Evolutionary conservation across 2,888 invertebrate genomes (phyloP), one percentile per base, ranked within the genome.

Genomic region (Lycocerus yunnanus): DNA sequence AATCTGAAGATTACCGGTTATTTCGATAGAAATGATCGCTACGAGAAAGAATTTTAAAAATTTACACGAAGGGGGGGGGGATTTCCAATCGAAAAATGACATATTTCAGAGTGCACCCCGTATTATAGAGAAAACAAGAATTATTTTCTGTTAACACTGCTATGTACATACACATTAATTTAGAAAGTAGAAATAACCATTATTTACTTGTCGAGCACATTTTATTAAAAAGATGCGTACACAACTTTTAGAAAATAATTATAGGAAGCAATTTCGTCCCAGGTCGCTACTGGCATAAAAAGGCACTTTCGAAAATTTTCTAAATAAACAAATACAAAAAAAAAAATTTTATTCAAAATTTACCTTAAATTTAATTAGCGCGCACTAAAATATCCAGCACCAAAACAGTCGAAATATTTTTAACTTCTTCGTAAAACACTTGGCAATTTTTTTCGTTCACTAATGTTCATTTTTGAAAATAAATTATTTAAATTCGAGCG

Each of bases 101-200:
- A 1, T n/a, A 6, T 43, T 43, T 6, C 2, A 0, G 8, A 43
- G 13, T 8, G 8, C 43, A 43, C 43, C 43, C n/a, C 43, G 43
- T 43, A 43, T n/a, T n/a, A n/a, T 43, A 43, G 43, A 43, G 43
- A 43, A 43, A 43, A 43, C 43, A 43, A 43, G 43, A 43, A 6
- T 63, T 63, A 20, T 18, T 63, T 18, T 18, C 18, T 16, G 13
- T 63, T 63, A 63, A 20, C 61, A 20, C 18, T 63, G 15, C 59
- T 1, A 13, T 4, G 11, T 61, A 61, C 13, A 11, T 18, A 27
- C 15, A 21, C 21, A 59, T 66, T 18, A 59, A 58, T 71, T 71
- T 71, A 71, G 71, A 71, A 71, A 71, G 71, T 71, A 66, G 65
- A 66, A 71, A 71, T 66, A 59, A 71, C 58, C 65, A 66, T 66